Base-by-base conservation (phyloP, 2,797 vertebrate genomes). In the Sebastes miniatus region DNA sequence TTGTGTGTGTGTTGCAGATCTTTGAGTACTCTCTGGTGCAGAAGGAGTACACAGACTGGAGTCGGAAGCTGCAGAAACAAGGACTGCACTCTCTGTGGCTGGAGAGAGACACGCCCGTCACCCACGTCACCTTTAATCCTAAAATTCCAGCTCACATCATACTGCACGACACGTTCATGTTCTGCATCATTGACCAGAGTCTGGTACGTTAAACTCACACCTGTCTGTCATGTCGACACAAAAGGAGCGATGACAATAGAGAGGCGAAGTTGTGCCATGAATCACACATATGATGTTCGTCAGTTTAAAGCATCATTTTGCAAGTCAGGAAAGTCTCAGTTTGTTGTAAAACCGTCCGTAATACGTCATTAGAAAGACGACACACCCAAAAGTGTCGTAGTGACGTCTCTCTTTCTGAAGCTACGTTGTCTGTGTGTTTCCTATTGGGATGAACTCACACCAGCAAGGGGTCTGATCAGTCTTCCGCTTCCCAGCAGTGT, bases 111-210 rank as follows among this genome's bases (percentile, higher is more conserved):
- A 96, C 97, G 0, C 97, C 97, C 16, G 88, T 99, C 91, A 97
- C 95, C 3, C 95, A 96, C 47, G 92, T 99, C 83, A 68, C 94
- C 86, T 99, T 99, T 91, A 96, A 95, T 85, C 95, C 96, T 25
- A 89, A 84, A 65, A 96, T 96, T 71, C 92, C 96, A 0, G 87
- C 93, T 0, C 96, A 99, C 84, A 93, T 99, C 83, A 81, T 99
- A 12, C 94, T 99, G 25, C 96, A 99, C 0, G 98, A 99, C 85
- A 43, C 54, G 11, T 96, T 96, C 94, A 97, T 99, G 97, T 96
- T 99, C 93, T 99, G 98, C 61, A 78, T 99, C 91, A 93, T 99
- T 2, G 98, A 99, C 93, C 96, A 98, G 92, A 96, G 95, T 7
- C 91, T 97, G 97, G 98, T 99, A 92, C 90, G 91, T 74, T 16